Conservation (phyloP, 1,140 invertebrate species). For the Drosophila rufa region DNA sequence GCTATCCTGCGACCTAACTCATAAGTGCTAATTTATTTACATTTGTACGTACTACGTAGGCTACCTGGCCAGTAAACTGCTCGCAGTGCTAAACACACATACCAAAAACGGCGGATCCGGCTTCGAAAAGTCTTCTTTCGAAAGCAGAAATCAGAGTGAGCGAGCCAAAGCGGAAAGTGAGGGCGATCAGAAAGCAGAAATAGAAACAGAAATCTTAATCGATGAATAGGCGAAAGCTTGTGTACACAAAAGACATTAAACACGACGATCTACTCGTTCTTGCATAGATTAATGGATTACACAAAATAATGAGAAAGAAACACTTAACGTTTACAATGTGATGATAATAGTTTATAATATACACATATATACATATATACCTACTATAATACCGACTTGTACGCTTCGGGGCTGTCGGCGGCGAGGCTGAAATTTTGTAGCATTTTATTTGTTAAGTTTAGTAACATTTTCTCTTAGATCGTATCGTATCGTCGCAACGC, state of each 20-base stretch:
- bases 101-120: slow-evolving; percentile 47
- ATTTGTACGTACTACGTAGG: slow-evolving; percentile 54
- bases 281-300: slow-evolving; percentile 71
- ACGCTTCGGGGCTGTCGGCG: slow-evolving; percentile 63
- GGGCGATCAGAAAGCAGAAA: slow-evolving; percentile 31
- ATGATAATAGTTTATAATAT: slow-evolving; percentile 82
- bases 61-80: slow-evolving; percentile 44
- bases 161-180: slow-evolving; percentile 27
- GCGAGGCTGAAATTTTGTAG: slow-evolving; percentile 79
- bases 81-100: slow-evolving; percentile 44
- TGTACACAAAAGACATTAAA: slow-evolving; percentile 76
- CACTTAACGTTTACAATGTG: slow-evolving; percentile 81
- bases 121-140: slow-evolving; percentile 13
- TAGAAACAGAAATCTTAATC: slow-evolving; percentile 40
- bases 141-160: slow-evolving; percentile 28
- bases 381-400: slow-evolving; percentile 63
- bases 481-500: slow-evolving; percentile 48
- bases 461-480: slow-evolving; percentile 71
- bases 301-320: slow-evolving; percentile 60
- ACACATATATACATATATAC: slow-evolving; percentile 58
- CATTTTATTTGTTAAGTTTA: slow-evolving; percentile 83
- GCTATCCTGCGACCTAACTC: slow-evolving; percentile 64
- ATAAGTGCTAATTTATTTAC: slow-evolving; percentile 81
- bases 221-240: slow-evolving; percentile 56
- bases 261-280: slow-evolving; percentile 70